Evolutionary conservation across 1,140 invertebrate species (phyloP).

Genomic region (Adoxophyes honmai): DNA sequence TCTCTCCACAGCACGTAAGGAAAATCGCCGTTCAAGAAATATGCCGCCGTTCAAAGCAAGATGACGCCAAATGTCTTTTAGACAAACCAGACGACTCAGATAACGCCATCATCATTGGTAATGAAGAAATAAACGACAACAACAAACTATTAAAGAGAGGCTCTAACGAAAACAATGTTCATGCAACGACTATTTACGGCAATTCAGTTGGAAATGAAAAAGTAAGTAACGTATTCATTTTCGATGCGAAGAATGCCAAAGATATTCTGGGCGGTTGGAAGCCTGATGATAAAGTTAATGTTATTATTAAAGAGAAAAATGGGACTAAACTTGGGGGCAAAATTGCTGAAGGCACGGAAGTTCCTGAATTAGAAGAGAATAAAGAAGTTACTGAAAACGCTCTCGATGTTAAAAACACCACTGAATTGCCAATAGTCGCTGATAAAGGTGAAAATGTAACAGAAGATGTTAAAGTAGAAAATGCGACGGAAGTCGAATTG

Average conservation of each 20-base stretch:
- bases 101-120: not conserved
- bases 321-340: not conserved
- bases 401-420: no score
- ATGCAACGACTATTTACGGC: conserved; percentile 33
- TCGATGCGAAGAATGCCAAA: conserved; percentile 24
- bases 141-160: not conserved
- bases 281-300: not conserved
- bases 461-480: no score
- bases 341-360: not conserved
- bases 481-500: no score
- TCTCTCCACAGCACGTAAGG: conserved; percentile 3
- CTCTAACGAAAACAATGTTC: not conserved
- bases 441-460: no score
- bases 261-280: not conserved
- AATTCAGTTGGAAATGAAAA: conserved; percentile 36
- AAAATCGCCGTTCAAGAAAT: conserved; percentile 2
- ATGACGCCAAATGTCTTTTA: not conserved
- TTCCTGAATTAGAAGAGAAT: not conserved
- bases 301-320: not conserved
- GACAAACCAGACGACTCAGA: not conserved
- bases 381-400: no score
- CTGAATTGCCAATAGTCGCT: no score
- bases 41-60: not conserved
- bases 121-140: conserved; percentile 14
- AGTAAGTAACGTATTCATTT: conserved; percentile 45